Evolutionary conservation across 2,888 invertebrate genomes (phyloP).

Genomic region (Oxyscelio sp.): DNA sequence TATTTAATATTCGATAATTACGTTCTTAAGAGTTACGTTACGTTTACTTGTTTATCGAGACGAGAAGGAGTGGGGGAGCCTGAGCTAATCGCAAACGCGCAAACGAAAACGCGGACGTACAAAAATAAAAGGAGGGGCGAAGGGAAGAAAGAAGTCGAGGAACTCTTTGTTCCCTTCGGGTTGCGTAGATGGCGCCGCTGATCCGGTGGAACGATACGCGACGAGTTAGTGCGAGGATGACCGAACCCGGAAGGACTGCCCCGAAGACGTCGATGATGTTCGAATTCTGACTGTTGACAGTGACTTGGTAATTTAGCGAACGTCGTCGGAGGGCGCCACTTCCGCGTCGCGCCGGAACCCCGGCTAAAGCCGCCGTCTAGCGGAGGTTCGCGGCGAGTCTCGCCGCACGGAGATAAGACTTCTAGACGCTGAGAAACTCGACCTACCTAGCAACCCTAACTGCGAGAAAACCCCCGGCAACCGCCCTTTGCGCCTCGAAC

Average conservation of each 20-base stretch:
- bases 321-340: constrained; percentile 22
- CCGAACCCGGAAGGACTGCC: not conserved
- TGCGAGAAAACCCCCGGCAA: constrained; percentile 78
- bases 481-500: constrained; percentile 76
- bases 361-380: constrained; percentile 88
- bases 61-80: constrained; percentile 49
- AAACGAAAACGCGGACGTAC: constrained; percentile 35
- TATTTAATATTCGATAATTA: constrained; percentile 84
- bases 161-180: constrained; percentile 3
- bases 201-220: constrained; percentile 28
- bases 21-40: constrained; percentile 50
- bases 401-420: constrained; percentile 33
- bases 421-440: constrained; percentile 54
- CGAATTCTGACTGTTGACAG: no score
- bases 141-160: constrained; percentile 13
- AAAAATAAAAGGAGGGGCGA: constrained; percentile 6
- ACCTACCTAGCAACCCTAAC: constrained; percentile 51
- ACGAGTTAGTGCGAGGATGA: constrained; percentile 36
- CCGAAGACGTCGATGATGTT: constrained; percentile 9
- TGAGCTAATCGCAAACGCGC: constrained; percentile 41
- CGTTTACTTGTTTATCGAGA: constrained; percentile 3
- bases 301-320: not conserved
- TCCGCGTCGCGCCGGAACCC: constrained; percentile 82
- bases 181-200: constrained; percentile 25
- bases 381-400: constrained; percentile 85